These are phyloP conservation scores for Bufotes viridis DNA, from an alignment of 2,797 vertebrate species.

Conservation along the genomic window DNA sequence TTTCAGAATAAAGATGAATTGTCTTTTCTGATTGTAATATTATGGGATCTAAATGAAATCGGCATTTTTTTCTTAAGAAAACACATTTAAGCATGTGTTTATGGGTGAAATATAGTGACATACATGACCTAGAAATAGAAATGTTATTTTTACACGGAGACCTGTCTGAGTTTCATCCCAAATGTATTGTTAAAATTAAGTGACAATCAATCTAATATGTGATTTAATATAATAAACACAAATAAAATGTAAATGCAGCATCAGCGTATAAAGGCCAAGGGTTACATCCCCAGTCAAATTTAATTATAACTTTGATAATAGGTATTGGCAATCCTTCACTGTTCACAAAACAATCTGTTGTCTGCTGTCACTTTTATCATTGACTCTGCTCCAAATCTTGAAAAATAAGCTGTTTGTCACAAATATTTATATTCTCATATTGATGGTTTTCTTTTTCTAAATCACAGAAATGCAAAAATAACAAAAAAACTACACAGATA, in stretches of 20 bases:
- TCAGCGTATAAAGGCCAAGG: background rate
- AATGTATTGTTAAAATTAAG: constrained; percentile 18
- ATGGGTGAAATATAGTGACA: background rate
- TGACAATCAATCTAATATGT: constrained; percentile 15
- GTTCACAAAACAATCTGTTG: background rate
- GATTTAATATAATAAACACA: background rate
- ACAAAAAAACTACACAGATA: background rate
- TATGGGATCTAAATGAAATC: no score
- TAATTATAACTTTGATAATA: constrained; percentile 14
- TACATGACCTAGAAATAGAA: background rate
- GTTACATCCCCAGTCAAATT: constrained; percentile 10
- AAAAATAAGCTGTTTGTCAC: background rate
- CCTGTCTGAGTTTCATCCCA: background rate
- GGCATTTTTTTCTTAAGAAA: no score
- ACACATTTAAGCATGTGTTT: background rate
- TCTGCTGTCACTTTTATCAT: background rate
- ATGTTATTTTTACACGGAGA: background rate
- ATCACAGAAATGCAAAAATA: background rate
- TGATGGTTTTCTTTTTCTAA: background rate
- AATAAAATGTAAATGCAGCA: constrained; percentile 17
- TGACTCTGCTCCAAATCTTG: background rate
- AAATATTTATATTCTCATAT: background rate
- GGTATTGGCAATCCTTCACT: background rate
- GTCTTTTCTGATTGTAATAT: no score
- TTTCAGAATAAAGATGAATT: no score